A percentile compares a stretch with the other conserved stretches of the same genome.
These are phyloP conservation scores for Mus spretus DNA, from an alignment of 2,797 vertebrate genomes.

Conservation along the genomic window DNA sequence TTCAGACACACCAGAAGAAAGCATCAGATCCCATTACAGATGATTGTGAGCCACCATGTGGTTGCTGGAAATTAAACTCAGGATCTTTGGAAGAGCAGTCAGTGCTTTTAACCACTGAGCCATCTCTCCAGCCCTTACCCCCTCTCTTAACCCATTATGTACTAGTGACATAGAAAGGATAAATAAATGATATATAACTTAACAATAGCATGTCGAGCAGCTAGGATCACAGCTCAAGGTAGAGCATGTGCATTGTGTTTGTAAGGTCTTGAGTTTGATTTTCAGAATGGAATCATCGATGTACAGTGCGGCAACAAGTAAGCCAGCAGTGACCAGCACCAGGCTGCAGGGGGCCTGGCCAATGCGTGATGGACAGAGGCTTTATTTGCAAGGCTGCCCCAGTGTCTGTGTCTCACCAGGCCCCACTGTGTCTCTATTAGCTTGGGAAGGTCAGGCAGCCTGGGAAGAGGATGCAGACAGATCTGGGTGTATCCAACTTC, in stretches of 20 bases:
- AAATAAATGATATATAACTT: not conserved
- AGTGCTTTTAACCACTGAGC: no score
- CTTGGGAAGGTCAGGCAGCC: not conserved
- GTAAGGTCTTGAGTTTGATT: not conserved
- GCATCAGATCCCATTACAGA: no score
- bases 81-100: no score
- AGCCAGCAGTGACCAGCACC: no score
- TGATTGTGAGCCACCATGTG: no score
- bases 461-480: slow-evolving; percentile 8
- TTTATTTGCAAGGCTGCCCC: not conserved
- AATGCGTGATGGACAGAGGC: fast-evolving
- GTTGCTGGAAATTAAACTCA: no score
- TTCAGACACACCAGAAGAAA: no score
- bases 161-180: not conserved
- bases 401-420: fast-evolving
- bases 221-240: not conserved
- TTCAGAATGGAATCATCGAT: not conserved
- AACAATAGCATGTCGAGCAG: not conserved
- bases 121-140: not conserved
- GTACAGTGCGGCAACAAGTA: not conserved
- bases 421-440: not conserved
- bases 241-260: not conserved
- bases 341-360: not conserved
- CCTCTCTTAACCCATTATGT: not conserved
- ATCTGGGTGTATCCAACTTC: not conserved